A percentile compares a stretch with the other conserved stretches of the same genome.
Evolutionary conservation across 2,797 vertebrate genomes (phyloP).

Genomic region (Sebastes goodei): DNA sequence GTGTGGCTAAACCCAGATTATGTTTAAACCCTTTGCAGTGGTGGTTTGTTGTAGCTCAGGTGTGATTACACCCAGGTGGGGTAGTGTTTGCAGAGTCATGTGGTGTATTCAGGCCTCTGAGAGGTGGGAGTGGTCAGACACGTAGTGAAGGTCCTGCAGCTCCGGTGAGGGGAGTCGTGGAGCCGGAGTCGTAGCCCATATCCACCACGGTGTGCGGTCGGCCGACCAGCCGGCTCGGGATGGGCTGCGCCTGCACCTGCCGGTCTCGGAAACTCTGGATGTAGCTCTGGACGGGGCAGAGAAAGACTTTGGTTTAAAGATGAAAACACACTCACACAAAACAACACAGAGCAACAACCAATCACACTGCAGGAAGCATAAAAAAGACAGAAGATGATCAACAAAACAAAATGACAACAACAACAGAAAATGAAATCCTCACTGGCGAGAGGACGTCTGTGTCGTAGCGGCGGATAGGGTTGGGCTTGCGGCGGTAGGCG

Average conservation of each 20-base stretch:
- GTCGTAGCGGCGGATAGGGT: conserved; percentile 95
- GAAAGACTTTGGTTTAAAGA: background rate
- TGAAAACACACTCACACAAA: background rate
- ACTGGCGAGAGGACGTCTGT: conserved; percentile 97
- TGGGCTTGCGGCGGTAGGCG: conserved; percentile 94
- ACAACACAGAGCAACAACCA: background rate
- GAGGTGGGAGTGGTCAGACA: conserved; percentile 71
- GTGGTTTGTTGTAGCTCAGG: background rate
- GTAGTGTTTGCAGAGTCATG: background rate
- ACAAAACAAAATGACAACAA: background rate
- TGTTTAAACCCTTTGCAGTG: conserved; percentile 19
- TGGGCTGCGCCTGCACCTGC: conserved; percentile 86
- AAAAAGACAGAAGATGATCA: background rate
- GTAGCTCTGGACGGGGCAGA: conserved; percentile 88
- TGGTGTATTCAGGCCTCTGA: conserved; percentile 16
- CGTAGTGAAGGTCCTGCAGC: conserved; percentile 87
- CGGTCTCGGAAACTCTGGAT: conserved; percentile 98
- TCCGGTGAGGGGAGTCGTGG: conserved; percentile 88
- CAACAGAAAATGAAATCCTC: conserved; percentile 53
- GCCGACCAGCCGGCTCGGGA: conserved; percentile 84
- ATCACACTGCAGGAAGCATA: background rate
- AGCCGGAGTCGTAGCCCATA: conserved; percentile 91
- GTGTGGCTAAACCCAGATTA: conserved; percentile 29
- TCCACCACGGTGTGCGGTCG: conserved; percentile 87
- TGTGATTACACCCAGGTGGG: background rate